Conservation (phyloP, 2,797 vertebrate genomes). For the Pangasius mekongensis region DNA sequence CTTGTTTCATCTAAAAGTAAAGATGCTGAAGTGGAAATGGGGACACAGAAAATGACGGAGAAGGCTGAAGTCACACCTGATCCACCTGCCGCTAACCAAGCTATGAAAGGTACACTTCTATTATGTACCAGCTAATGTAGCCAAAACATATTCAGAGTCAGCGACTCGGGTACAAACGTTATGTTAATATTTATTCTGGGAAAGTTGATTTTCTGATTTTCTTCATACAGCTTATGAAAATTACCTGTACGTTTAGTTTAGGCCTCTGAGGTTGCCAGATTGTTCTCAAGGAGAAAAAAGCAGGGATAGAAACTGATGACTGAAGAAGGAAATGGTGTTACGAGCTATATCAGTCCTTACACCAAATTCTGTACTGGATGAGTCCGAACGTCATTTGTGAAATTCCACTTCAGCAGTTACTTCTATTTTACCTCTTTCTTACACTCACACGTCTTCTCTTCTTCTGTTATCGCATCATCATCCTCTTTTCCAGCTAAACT, state of each 20-base stretch:
- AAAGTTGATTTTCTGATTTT: neutral
- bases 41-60: slow-evolving; percentile 72
- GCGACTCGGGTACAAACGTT: neutral
- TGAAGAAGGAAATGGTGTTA: neutral
- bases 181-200: neutral
- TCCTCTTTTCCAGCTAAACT: slow-evolving; percentile 79
- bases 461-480: slow-evolving; percentile 31
- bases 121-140: neutral
- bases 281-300: neutral
- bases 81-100: slow-evolving; percentile 76
- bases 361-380: neutral
- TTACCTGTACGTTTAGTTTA: neutral
- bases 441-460: slow-evolving; percentile 27
- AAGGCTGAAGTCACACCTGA: slow-evolving; percentile 74
- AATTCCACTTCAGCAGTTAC: neutral
- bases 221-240: neutral
- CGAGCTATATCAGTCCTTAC: neutral
- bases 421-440: neutral
- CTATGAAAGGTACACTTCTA: slow-evolving; percentile 78
- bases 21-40: slow-evolving; percentile 60
- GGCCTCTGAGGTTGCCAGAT: neutral
- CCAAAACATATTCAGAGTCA: neutral
- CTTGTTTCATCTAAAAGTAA: slow-evolving; percentile 47
- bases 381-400: neutral
- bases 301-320: neutral